A percentile compares a stretch with the other conserved stretches of the same genome.
phyloP scores from a whole-genome alignment of 2,113 vertebrate species.

The Mixornis gularis region DNA sequence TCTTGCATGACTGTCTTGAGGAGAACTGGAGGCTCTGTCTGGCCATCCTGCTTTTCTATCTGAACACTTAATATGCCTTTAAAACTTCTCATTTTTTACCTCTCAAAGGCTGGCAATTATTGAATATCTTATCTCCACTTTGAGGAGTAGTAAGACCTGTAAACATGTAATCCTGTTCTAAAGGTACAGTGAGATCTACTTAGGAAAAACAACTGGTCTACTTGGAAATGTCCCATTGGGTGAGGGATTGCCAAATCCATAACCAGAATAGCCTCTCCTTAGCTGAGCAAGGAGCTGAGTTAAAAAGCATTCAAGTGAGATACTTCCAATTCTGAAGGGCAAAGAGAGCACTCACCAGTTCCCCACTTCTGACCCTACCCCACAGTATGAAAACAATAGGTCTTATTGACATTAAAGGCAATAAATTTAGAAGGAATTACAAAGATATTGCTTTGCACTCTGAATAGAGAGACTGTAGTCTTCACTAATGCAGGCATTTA shows the following conservation, averaged over 20 bases:
- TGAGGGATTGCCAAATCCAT: not conserved
- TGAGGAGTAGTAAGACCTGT: not conserved
- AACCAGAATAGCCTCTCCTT: not conserved
- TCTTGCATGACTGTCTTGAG: not conserved
- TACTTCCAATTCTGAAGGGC: not conserved
- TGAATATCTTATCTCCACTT: not conserved
- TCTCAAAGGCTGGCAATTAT: not conserved
- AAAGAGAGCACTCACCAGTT: not conserved
- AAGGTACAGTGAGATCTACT: not conserved
- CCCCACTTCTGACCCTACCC: not conserved
- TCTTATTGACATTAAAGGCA: not conserved
- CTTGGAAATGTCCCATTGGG: not conserved
- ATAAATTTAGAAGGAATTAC: not conserved
- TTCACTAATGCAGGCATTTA: not conserved
- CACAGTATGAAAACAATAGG: not conserved
- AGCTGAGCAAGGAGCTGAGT: not conserved
- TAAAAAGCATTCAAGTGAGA: not conserved
- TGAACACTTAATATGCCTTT: not conserved
- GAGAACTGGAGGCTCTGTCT: not conserved
- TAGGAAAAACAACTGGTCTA: not conserved
- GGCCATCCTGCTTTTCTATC: not conserved
- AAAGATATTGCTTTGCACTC: not conserved
- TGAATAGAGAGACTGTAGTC: not conserved
- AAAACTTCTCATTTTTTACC: not conserved
- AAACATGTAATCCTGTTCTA: not conserved